Percentiles rank a stretch among this genome's conserved stretches.
Evolutionary conservation across 2,797 vertebrate genomes (phyloP).

Genomic region (Euthynnus affinis): DNA sequence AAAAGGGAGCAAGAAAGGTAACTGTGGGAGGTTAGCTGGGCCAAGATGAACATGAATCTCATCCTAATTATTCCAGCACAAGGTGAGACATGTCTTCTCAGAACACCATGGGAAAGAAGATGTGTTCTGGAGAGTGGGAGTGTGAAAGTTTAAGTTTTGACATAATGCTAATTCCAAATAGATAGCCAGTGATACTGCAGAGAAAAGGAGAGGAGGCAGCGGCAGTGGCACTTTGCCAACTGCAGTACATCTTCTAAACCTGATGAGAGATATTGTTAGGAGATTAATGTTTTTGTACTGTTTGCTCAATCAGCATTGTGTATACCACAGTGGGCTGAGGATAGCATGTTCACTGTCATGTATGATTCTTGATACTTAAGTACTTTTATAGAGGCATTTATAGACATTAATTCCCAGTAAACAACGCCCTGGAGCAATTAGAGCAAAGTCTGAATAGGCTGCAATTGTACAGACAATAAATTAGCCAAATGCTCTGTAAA

Average conservation of each 20-base stretch:
- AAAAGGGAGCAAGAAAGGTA: conserved; percentile 28
- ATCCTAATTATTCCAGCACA: conserved; percentile 73
- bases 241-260: conserved; percentile 2
- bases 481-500: conserved; percentile 52
- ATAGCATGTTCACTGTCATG: background rate
- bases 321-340: background rate
- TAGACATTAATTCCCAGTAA: conserved; percentile 41
- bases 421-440: conserved; percentile 46
- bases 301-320: conserved; percentile 28
- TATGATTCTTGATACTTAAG: conserved; percentile 11
- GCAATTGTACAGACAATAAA: conserved; percentile 42
- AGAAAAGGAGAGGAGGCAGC: conserved; percentile 6
- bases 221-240: conserved; percentile 23
- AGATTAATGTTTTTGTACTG: background rate
- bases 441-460: conserved; percentile 19
- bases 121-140: conserved; percentile 57
- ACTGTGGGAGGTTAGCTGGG: conserved; percentile 63
- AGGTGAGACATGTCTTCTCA: conserved; percentile 51
- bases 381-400: conserved; percentile 41
- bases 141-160: conserved; percentile 70
- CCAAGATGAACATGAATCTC: conserved; percentile 62
- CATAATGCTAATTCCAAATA: conserved; percentile 61
- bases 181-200: conserved; percentile 28
- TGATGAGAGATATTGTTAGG: conserved; percentile 4
- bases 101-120: conserved; percentile 57